phyloP scores from a whole-genome alignment of 2,888 invertebrate species.

The Tuberolachnus salignus region DNA sequence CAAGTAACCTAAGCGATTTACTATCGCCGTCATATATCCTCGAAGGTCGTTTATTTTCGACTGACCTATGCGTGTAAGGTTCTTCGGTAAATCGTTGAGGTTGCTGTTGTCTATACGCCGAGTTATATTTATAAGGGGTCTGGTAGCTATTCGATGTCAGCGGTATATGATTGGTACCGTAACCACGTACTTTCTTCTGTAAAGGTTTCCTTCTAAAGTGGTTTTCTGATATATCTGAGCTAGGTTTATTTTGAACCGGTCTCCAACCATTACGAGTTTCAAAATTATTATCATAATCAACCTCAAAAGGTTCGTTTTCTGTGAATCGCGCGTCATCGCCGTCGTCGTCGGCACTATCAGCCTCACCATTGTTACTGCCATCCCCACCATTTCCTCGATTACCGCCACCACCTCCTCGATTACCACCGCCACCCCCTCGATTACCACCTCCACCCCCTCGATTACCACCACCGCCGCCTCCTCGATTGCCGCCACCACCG shows the following conservation, averaged over 20 bases:
- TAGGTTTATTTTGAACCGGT: constrained; percentile 24
- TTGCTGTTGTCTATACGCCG: constrained; percentile 2
- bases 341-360: neutral
- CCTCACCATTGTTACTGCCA: neutral
- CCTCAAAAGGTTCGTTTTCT: neutral
- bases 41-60: constrained; percentile 1
- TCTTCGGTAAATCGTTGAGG: neutral
- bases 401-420: neutral
- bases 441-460: neutral
- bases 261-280: constrained; percentile 19
- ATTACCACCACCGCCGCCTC: no score
- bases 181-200: constrained; percentile 8
- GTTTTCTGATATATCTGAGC: neutral
- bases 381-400: neutral
- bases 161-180: constrained; percentile 12
- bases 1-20: neutral
- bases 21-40: neutral
- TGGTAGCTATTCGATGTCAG: neutral
- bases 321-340: neutral
- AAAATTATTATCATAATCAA: constrained; percentile 26
- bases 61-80: neutral
- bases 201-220: neutral
- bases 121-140: neutral
- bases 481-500: neutral
- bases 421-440: neutral